A percentile compares a stretch with the other conserved stretches of the same genome.
Conservation (phyloP, 2,797 vertebrate species). For the Chelon labrosus region DNA sequence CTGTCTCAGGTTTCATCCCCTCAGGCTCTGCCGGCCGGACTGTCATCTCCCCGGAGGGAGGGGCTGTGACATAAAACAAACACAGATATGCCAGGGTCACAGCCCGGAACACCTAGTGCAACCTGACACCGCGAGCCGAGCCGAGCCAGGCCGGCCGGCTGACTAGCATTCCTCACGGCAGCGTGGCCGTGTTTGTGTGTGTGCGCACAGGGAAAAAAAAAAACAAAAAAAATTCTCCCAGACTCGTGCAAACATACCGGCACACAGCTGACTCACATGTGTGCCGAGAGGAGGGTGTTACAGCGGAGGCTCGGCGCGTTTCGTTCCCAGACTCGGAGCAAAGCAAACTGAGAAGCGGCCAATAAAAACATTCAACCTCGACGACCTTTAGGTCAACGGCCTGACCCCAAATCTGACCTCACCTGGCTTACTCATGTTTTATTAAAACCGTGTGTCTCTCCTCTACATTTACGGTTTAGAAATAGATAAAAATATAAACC, state of each 20-base stretch:
- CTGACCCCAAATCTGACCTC: slow-evolving; percentile 61
- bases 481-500: no score
- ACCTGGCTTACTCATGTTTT: slow-evolving; percentile 63
- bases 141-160: slow-evolving; percentile 30
- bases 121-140: slow-evolving; percentile 62
- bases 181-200: slow-evolving; percentile 54
- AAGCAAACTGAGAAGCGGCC: slow-evolving; percentile 33
- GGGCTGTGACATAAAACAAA: slow-evolving; percentile 81
- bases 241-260: slow-evolving; percentile 29
- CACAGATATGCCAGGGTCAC: slow-evolving; percentile 76
- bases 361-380: slow-evolving; percentile 32
- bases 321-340: slow-evolving; percentile 32
- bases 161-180: slow-evolving; percentile 59
- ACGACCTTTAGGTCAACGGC: slow-evolving; percentile 58
- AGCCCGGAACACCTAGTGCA: slow-evolving; percentile 72
- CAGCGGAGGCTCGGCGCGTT: no score
- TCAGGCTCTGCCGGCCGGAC: slow-evolving; percentile 67
- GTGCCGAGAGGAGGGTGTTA: slow-evolving; percentile 1
- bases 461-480: no score
- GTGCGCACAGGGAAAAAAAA: neutral
- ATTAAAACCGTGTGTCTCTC: slow-evolving; percentile 20
- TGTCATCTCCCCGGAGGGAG: slow-evolving; percentile 78
- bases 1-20: slow-evolving; percentile 80
- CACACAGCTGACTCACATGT: slow-evolving; percentile 47
- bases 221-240: slow-evolving; percentile 33